A percentile compares a stretch with the other conserved stretches of the same genome.
Evolutionary conservation across 2,888 invertebrate species (phyloP).

Genomic region (Oligia latruncula): DNA sequence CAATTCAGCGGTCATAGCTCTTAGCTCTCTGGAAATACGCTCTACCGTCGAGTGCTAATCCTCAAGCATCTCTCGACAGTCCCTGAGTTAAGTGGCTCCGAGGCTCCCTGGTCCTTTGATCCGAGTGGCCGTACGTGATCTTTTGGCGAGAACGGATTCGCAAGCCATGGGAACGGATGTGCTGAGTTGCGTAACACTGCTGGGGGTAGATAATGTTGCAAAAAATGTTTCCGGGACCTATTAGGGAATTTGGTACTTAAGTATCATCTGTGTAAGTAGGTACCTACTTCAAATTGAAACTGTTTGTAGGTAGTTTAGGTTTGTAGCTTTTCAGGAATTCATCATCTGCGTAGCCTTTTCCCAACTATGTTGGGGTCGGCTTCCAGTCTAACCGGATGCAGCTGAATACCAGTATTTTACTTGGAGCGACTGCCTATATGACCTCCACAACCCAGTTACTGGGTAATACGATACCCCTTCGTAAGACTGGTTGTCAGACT

Average conservation of each 20-base stretch:
- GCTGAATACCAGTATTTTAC: too few species aligned
- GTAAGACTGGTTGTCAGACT: too few species aligned
- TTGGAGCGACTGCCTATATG: too few species aligned
- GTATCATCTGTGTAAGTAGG: not conserved
- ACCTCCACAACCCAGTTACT: too few species aligned
- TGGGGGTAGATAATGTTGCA: conserved; percentile 59
- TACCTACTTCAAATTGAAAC: not conserved
- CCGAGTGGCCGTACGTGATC: conserved; percentile 78
- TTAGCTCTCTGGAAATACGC: conserved; percentile 66
- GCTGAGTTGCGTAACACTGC: conserved; percentile 64
- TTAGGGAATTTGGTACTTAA: conserved; percentile 14
- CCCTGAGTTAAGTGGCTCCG: conserved; percentile 73
- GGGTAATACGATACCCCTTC: too few species aligned
- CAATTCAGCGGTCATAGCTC: conserved; percentile 72
- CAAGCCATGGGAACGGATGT: conserved; percentile 84
- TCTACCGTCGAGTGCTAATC: conserved; percentile 66
- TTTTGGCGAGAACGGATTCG: conserved; percentile 68
- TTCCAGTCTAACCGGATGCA: too few species aligned
- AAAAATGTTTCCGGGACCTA: conserved; percentile 56
- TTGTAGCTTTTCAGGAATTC: too few species aligned
- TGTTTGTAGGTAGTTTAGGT: not conserved
- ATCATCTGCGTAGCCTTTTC: too few species aligned
- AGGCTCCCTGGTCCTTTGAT: conserved; percentile 60
- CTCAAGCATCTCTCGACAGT: conserved; percentile 57
- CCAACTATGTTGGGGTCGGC: too few species aligned